Base-by-base conservation (phyloP, 2,888 invertebrate genomes). In the Lucinisca nassula region DNA sequence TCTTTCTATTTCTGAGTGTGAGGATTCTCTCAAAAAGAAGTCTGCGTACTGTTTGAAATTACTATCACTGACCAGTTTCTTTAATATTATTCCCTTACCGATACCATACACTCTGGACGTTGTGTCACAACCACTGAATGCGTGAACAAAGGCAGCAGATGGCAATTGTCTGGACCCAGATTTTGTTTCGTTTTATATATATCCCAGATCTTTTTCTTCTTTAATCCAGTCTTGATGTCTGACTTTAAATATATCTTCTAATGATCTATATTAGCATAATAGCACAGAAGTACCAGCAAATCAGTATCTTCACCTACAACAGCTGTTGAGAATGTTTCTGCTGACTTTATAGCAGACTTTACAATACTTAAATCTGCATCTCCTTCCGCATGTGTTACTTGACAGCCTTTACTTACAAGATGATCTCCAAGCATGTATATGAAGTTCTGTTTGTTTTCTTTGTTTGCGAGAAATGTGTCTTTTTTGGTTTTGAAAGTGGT, bases 291-390 rank as follows among this genome's bases (percentile, higher is more conserved):
- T 10, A 40, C 40, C 14, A 40, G 14, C 40, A 40, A 14, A 14
- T 40, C 40, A 40, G 40, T 40, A 40, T 40, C 40, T 14, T 14
- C 40, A 6, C 40, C 40, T 40, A 40, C 40, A 14, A 40, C 40
- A 40, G 14, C 14, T 6, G 40, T 40, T 10, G 6, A 10, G 14
- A 6, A 40, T 10, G 14, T 14, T 10, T 14, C 14, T 10, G 40
- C 40, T 10, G 14, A 40, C 8, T 14, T 40, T 40, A 10, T 14
- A 40, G 14, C 14, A 40, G 40, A 8, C 61, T 88, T 17, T 2
- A 84, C 92, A 73, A 93, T 93, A 1, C 88, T 73, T n/a, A 86
- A 8, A 73, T 94, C 94, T 24, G 93, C 93, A 87, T 93, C 94
- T 12, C 82, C 88, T 12, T 40, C 30, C 17, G 94, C 91, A 80